Percentiles rank a stretch among this genome's conserved stretches.
These are phyloP conservation scores for Cynodonichthys magdalenae DNA, from an alignment of 2,797 vertebrate genomes.

Conservation along the genomic window DNA sequence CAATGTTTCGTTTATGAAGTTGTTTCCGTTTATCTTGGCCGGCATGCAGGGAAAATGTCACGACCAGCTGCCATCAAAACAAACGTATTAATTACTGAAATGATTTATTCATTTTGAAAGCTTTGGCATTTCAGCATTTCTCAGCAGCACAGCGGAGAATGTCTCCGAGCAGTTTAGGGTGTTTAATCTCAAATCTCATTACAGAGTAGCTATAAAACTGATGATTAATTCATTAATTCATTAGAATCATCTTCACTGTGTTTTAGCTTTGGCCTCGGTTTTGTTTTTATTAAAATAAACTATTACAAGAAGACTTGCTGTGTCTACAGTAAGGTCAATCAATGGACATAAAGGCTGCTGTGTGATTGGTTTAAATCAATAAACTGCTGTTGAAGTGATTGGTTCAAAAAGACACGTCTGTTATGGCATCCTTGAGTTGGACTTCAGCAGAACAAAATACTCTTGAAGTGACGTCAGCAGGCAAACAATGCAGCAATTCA, in stretches of 20 bases:
- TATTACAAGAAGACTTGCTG: background rate
- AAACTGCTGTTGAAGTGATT: conserved; percentile 19
- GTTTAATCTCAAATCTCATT: conserved; percentile 16
- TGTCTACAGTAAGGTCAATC: background rate
- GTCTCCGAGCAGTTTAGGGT: conserved; percentile 5
- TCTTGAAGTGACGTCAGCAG: conserved; percentile 12
- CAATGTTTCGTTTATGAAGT: conserved; percentile 8
- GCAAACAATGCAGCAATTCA: background rate
- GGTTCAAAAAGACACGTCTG: conserved; percentile 17
- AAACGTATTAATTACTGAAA: conserved; percentile 38
- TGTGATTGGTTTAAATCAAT: conserved; percentile 35
- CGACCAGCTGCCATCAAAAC: conserved; percentile 11
- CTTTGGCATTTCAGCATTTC: conserved; percentile 29
- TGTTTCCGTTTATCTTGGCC: conserved; percentile 15
- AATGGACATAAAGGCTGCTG: conserved; percentile 4
- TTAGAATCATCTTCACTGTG: background rate
- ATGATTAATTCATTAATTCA: background rate
- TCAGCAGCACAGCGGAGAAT: conserved; percentile 2
- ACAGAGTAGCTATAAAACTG: background rate
- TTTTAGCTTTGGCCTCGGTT: background rate
- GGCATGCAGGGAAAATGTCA: conserved; percentile 35
- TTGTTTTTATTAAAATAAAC: background rate
- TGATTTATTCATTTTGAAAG: conserved; percentile 34
- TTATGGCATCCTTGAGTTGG: conserved; percentile 44
- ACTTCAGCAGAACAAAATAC: background rate